Evolutionary conservation across 2,888 invertebrate genomes (phyloP), one percentile per base, ranked within the genome.

Genomic region (Drosophila phalerata): DNA sequence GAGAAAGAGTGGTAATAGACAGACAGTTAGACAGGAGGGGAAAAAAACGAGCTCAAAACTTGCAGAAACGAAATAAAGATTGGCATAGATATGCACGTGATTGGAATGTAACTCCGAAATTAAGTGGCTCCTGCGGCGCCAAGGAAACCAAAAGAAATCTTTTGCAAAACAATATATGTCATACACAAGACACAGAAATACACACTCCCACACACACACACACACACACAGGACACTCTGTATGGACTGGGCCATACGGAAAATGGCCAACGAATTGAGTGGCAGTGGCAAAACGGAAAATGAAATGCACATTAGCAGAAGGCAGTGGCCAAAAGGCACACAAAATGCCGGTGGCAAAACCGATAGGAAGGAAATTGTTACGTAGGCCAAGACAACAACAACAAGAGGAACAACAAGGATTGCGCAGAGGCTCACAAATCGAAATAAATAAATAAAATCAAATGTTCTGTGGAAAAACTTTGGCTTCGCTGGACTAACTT

Each of bases 371-470:
- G 79, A 84, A 82, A 77, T 81, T 72, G 79, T 79, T 85, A 79
- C 79, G 77, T 77, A 75, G 85, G 73, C 79, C 70, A 71, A 69
- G 66, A 47, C 53, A 56, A 34, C 66, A 63, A 52, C 56, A 70
- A 45, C 52, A 64, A 47, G n/a, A 37, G 30, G 42, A 58, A 32
- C 52, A 61, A 66, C 42, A 42, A 37, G 45, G n/a, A 34, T 51
- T 48, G 52, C 72, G 52, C n/a, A n/a, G n/a, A n/a, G n/a, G n/a
- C n/a, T n/a, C n/a, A 73, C 81, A 84, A 84, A 85, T 85, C 84
- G 84, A 85, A 86, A 84, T 83, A 86, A 86, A 86, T 85, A 85
- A 85, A 86, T 85, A 85, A 85, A 85, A 85, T 86, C 87, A 84
- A 84, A 85, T 84, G 84, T 76, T 72, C 71, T 80, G 74, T 77